Conservation (phyloP, 2,888 invertebrate genomes). For the Coremacera marginata region DNA sequence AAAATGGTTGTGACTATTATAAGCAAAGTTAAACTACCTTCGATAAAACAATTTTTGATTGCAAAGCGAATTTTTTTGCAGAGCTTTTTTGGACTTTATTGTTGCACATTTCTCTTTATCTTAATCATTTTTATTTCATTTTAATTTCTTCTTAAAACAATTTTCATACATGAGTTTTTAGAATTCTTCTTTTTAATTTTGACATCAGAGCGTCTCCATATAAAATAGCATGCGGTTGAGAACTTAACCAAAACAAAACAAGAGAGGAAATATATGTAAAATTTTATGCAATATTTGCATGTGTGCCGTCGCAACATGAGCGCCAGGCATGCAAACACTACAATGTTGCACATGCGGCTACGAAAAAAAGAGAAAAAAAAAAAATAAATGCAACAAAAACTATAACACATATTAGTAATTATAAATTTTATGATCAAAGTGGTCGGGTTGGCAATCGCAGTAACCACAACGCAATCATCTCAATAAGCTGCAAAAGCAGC, state of each 20-base stretch:
- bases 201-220: neutral
- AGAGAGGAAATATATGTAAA: neutral
- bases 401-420: neutral
- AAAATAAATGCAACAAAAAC: neutral
- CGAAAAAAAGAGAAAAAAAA: neutral
- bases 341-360: conserved; percentile 16
- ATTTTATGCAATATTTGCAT: conserved; percentile 11
- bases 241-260: neutral
- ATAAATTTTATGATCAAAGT: conserved; percentile 10
- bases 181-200: neutral
- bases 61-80: too few species aligned
- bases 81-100: too few species aligned
- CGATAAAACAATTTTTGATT: too few species aligned
- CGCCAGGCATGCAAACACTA: conserved; percentile 18
- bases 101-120: too few species aligned
- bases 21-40: too few species aligned
- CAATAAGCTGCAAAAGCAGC: conserved; percentile 17
- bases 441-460: neutral
- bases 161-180: too few species aligned
- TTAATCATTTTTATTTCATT: too few species aligned
- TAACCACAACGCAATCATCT: neutral
- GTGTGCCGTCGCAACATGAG: conserved; percentile 4
- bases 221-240: too few species aligned
- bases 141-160: too few species aligned
- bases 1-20: too few species aligned